Evolutionary conservation across 2,888 invertebrate genomes (phyloP).

Genomic region (Deilephila porcellus): DNA sequence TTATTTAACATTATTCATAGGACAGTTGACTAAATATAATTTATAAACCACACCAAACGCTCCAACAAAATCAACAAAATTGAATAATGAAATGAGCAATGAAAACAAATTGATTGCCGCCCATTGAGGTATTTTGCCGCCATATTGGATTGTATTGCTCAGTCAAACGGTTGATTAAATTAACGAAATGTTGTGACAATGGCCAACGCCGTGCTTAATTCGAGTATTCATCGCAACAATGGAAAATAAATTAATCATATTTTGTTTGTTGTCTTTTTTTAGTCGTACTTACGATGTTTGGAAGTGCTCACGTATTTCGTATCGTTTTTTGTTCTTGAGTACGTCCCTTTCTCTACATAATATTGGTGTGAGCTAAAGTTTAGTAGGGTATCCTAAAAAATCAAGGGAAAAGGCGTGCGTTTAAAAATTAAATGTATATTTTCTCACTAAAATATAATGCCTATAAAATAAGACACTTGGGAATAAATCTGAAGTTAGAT

Average conservation of each 20-base stretch:
- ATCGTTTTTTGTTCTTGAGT: not conserved
- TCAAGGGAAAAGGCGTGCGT: too few species aligned
- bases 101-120: not conserved
- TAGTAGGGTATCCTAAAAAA: too few species aligned
- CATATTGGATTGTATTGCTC: constrained; percentile 29
- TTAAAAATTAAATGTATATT: too few species aligned
- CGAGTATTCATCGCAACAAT: not conserved
- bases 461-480: too few species aligned
- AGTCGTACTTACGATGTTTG: not conserved
- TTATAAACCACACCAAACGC: too few species aligned
- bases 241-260: constrained; percentile 32
- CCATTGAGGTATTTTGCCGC: not conserved
- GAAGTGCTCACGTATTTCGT: not conserved
- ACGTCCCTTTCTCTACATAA: too few species aligned
- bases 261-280: constrained; percentile 34
- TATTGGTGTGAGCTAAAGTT: too few species aligned
- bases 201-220: not conserved
- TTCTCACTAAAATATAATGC: too few species aligned
- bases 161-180: not conserved
- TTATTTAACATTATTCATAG: too few species aligned
- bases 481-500: too few species aligned
- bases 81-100: not conserved
- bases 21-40: too few species aligned
- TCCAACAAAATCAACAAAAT: not conserved
- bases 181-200: constrained; percentile 3